Conservation (phyloP, 2,888 invertebrate genomes). For the Eurytoma californica region DNA sequence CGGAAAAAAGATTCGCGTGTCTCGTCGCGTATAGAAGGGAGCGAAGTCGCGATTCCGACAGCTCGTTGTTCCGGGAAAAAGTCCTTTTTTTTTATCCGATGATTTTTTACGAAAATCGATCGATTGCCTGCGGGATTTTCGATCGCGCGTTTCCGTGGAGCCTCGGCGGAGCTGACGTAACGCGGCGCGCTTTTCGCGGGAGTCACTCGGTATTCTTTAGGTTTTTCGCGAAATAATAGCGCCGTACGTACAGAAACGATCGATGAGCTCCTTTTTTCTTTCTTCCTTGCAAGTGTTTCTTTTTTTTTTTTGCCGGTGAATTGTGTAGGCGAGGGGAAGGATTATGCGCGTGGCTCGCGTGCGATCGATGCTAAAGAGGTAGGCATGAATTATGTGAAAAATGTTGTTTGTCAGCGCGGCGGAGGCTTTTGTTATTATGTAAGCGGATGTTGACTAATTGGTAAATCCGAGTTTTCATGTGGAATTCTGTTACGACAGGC, state of each 20-base stretch:
- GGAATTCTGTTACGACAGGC: conserved; percentile 4
- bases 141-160: conserved; percentile 21
- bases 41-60: conserved; percentile 10
- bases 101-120: not conserved
- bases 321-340: conserved; percentile 1
- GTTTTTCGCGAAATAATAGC: conserved; percentile 48
- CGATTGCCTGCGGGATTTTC: conserved; percentile 24
- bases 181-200: conserved; percentile 24
- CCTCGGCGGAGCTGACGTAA: conserved; percentile 10
- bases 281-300: not conserved
- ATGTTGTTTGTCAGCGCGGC: conserved; percentile 8
- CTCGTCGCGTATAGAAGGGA: not conserved
- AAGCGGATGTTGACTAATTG: conserved; percentile 39
- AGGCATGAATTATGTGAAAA: conserved; percentile 9
- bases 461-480: conserved; percentile 8
- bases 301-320: conserved; percentile 16
- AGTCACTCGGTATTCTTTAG: conserved; percentile 51
- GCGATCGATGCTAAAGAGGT: not conserved
- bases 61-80: conserved; percentile 4
- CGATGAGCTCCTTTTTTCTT: conserved; percentile 19
- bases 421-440: conserved; percentile 19
- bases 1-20: not conserved
- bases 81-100: too few species aligned
- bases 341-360: conserved; percentile 12
- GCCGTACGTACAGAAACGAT: conserved; percentile 28